Conservation (phyloP, 30 jellyfish, hydroid and myxozoan genomes). For the Haliclystus octoradiatus region DNA sequence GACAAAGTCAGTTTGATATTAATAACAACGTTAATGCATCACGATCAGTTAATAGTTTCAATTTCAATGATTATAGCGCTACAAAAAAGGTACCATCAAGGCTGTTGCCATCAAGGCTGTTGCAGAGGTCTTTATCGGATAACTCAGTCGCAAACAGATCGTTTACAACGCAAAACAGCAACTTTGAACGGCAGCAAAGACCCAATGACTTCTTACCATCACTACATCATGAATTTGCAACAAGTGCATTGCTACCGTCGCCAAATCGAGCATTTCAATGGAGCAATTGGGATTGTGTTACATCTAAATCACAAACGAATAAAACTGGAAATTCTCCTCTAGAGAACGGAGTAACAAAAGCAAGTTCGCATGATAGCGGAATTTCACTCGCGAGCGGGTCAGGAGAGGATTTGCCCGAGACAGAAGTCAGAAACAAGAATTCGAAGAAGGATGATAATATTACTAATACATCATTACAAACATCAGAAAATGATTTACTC, state of each 20-base stretch:
- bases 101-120: no score
- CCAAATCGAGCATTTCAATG: neutral
- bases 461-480: neutral
- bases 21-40: no score
- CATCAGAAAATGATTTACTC: neutral
- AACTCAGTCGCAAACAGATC: no score
- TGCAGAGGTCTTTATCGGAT: no score
- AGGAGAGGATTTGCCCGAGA: neutral
- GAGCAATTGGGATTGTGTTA: neutral
- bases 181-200: no score
- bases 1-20: no score
- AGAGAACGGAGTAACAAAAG: neutral
- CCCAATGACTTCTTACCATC: neutral
- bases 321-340: neutral
- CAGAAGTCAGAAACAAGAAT: neutral
- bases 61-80: no score
- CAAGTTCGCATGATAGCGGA: neutral
- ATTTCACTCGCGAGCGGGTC: neutral
- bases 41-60: no score
- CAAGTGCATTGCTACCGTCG: neutral
- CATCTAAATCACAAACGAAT: neutral
- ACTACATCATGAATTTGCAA: no score
- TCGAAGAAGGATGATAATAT: neutral
- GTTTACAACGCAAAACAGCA: no score
- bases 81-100: no score